A percentile compares a stretch with the other conserved stretches of the same genome.
These are phyloP conservation scores for Steinernema hermaphroditum DNA, from an alignment of 2,888 invertebrate species.

Conservation along the genomic window DNA sequence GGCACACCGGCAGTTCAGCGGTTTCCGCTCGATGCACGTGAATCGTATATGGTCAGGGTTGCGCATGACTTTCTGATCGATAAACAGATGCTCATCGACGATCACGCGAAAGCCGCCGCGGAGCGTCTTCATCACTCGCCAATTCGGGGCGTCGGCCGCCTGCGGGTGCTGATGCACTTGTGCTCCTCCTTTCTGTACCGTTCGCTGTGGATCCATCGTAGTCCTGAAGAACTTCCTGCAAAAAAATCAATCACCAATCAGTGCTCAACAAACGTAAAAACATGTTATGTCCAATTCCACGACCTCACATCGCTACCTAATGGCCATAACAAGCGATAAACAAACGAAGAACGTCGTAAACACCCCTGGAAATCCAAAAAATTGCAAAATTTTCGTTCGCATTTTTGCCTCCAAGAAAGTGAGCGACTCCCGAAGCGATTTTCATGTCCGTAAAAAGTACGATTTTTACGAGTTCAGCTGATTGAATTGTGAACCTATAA, in stretches of 20 bases:
- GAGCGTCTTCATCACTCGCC: constrained; percentile 21
- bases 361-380: no score
- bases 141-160: neutral
- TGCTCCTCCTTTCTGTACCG: no score
- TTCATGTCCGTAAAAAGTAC: neutral
- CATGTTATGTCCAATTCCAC: no score
- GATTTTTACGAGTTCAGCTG: constrained; percentile 18
- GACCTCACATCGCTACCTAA: no score
- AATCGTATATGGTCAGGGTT: constrained; percentile 15
- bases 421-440: constrained; percentile 13
- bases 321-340: no score
- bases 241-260: no score
- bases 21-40: constrained; percentile 18
- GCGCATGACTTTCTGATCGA: constrained; percentile 23
- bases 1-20: constrained; percentile 9
- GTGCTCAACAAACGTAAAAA: no score
- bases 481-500: neutral
- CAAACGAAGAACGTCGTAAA: no score
- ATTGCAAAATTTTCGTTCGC: no score
- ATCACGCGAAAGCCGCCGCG: constrained; percentile 21
- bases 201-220: no score
- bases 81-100: constrained; percentile 8
- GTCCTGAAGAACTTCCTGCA: no score
- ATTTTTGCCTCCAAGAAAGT: no score
- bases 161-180: neutral